Evolutionary conservation across 2,888 invertebrate genomes (phyloP), one percentile per base, ranked within the genome.

Genomic region (Leptinotarsa tumamoca): DNA sequence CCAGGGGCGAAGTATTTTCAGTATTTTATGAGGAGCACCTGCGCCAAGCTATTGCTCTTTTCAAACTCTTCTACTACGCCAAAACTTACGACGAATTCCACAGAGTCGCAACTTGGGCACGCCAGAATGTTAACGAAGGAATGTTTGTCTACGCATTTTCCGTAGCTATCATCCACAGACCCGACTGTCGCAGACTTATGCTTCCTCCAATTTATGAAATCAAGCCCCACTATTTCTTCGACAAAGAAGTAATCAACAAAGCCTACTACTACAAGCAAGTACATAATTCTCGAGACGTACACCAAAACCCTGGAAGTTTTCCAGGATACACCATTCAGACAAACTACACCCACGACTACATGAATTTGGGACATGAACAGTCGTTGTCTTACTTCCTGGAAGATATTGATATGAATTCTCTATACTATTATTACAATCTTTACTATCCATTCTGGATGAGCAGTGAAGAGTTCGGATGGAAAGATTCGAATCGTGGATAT

Each of bases 201-300:
- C 88, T 94, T 13, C 94, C 94, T n/a, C 91, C 94, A 68, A 89
- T 92, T 71, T 93, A 94, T 83, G 95, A 95, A 87, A 89, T 94
- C 78, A 90, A 92, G 86, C 95, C 95, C 0, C 91, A 93, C 79
- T 91, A 90, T 87, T 94, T 93, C 90, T 90, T 93, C 86, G 92
- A 92, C 84, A 89, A 90, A 74, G 91, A 93, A 84, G 90, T 93
- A 76, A 91, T 95, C 86, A 90, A 91, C 68, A 90, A 92, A 76
- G 94, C 92, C 4, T 91, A 92, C 83, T 89, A 91, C 85, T 89
- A 92, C 83, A 91, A 91, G 85, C 90, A 92, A 85, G 88, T 90
- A 84, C 63, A 63, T 89, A 88, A 27, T 43, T 43, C 43, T 33
- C 88, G 72, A 13, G 76, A 74, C 4, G 63, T 76, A 58, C 63